Conservation (phyloP, 2,113 vertebrate genomes). For the Toxotes chatareus region DNA sequence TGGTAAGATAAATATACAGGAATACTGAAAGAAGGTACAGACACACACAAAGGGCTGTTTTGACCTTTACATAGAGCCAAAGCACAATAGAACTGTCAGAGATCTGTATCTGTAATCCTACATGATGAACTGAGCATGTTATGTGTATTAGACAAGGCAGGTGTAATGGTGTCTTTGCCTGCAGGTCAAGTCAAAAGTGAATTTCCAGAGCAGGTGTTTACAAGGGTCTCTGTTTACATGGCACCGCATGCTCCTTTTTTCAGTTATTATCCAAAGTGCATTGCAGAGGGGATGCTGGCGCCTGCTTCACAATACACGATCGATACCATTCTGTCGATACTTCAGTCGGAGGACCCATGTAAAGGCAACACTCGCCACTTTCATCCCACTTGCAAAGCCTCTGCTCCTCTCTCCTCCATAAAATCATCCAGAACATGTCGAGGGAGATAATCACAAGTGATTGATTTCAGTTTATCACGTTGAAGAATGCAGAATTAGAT, state of each 20-base stretch:
- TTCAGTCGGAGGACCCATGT: constrained; percentile 50
- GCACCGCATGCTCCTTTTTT: constrained; percentile 24
- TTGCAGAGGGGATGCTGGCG: constrained; percentile 14
- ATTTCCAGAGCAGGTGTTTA: constrained; percentile 53
- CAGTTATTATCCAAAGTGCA: constrained; percentile 57
- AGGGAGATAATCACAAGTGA: constrained; percentile 57
- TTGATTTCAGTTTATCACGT: constrained; percentile 61
- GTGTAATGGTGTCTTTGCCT: constrained; percentile 9
- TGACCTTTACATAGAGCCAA: background rate
- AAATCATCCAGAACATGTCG: constrained; percentile 36
- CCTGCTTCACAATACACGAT: constrained; percentile 41
- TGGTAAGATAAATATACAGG: background rate
- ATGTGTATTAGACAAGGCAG: background rate
- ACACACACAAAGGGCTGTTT: background rate
- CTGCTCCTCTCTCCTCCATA: constrained; percentile 9
- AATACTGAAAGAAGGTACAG: background rate
- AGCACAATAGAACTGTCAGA: background rate
- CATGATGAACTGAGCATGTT: constrained; percentile 21
- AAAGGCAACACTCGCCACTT: constrained; percentile 28
- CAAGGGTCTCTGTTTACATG: constrained; percentile 24
- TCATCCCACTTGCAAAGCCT: constrained; percentile 37
- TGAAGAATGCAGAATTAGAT: constrained; percentile 58
- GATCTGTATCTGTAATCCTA: background rate
- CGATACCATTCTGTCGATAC: constrained; percentile 55
- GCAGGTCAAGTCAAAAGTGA: constrained; percentile 23